phyloP scores from a whole-genome alignment of 53 echinoderm and acorn worm species.

The Temnopleurus reevesii region DNA sequence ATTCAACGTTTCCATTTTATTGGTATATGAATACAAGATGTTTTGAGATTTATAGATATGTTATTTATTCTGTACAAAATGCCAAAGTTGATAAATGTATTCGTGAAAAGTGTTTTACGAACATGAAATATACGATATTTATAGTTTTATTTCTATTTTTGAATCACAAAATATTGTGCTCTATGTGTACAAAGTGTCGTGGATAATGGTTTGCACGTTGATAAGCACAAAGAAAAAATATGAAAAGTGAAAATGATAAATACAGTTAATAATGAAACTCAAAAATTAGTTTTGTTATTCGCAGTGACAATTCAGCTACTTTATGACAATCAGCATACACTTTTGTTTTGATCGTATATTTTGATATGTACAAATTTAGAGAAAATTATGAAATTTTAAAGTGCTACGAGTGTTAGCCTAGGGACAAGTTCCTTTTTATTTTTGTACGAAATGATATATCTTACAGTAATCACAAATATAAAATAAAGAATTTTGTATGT shows the following conservation, averaged over 20 bases:
- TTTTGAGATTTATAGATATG: conserved; percentile 20
- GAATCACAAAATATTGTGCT: not conserved
- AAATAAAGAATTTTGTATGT: not conserved
- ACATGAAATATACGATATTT: conserved; percentile 26
- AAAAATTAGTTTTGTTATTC: not conserved
- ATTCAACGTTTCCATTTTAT: not conserved
- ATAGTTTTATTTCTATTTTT: not conserved
- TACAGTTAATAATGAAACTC: not conserved
- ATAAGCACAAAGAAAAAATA: not conserved
- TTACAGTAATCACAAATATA: not conserved
- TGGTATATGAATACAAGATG: not conserved
- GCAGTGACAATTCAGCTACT: not conserved
- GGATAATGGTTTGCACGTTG: not conserved
- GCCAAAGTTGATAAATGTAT: conserved; percentile 41
- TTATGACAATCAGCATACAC: not conserved
- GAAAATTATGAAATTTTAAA: conserved; percentile 2
- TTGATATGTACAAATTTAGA: conserved; percentile 17
- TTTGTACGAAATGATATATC: conserved; percentile 59
- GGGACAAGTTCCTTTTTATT: conserved; percentile 41
- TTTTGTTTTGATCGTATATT: conserved; percentile 1
- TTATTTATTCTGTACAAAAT: conserved; percentile 53
- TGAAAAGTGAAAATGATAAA: not conserved
- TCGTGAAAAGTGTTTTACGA: conserved; percentile 5
- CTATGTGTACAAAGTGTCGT: not conserved
- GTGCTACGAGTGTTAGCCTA: conserved; percentile 31